A percentile compares a stretch with the other conserved stretches of the same genome.
Evolutionary conservation across 2,797 vertebrate species (phyloP).

Genomic region (Molossus alvarezi): DNA sequence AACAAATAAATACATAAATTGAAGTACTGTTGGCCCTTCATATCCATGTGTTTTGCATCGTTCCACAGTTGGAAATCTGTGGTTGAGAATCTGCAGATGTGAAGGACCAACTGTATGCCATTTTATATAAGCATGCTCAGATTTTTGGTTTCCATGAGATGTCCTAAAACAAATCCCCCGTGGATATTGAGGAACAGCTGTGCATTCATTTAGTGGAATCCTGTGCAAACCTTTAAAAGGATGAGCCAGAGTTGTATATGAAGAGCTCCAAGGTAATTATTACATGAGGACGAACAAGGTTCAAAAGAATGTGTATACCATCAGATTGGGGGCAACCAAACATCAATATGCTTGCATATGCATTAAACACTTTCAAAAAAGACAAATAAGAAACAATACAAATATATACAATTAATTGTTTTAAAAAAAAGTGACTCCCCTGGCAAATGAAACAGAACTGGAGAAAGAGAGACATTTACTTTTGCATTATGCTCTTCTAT

Average conservation of each 20-base stretch:
- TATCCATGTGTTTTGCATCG: not conserved
- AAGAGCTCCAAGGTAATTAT: slow-evolving; percentile 36
- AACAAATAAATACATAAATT: not conserved
- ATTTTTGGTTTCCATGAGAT: not conserved
- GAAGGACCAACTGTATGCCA: not conserved
- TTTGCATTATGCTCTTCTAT: not conserved
- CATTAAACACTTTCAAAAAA: slow-evolving; percentile 9
- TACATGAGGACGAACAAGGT: slow-evolving; percentile 12
- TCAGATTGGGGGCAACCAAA: not conserved
- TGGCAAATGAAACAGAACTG: slow-evolving; percentile 45
- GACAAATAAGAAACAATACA: slow-evolving; percentile 45
- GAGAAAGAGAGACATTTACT: not conserved
- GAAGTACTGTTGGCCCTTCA: not conserved
- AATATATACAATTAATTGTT: not conserved
- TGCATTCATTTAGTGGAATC: not conserved
- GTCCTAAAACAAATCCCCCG: not conserved
- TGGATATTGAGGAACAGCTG: not conserved
- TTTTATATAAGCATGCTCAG: not conserved
- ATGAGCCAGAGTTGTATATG: not conserved
- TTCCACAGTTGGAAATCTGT: not conserved
- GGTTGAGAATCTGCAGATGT: not conserved
- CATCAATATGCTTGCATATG: not conserved
- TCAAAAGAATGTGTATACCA: slow-evolving; percentile 13
- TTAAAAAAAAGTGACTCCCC: not conserved
- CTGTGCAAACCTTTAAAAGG: slow-evolving; percentile 31